Percentiles rank a stretch among this genome's conserved stretches.
These are phyloP conservation scores for Zoanthus solanderi DNA, from an alignment of 92 coral and sea anemone genomes.

Conservation along the genomic window DNA sequence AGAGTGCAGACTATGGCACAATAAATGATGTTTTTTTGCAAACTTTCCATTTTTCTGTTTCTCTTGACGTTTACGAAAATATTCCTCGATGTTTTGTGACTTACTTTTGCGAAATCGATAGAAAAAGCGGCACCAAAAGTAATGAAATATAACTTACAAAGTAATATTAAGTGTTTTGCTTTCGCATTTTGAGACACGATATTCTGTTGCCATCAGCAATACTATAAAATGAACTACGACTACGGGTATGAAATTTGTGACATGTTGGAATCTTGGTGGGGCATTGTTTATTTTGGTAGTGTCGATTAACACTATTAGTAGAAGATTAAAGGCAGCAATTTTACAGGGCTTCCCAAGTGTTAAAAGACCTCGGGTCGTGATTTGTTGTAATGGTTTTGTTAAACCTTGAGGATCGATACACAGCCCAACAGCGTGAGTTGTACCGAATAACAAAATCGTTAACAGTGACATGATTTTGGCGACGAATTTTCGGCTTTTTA, in stretches of 20 bases:
- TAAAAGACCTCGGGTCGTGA: slow-evolving; percentile 68
- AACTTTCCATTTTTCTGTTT: slow-evolving; percentile 73
- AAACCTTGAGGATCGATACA: slow-evolving; percentile 84
- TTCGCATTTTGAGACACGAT: slow-evolving; percentile 70
- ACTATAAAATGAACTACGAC: slow-evolving; percentile 69
- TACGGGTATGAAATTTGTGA: slow-evolving; percentile 70
- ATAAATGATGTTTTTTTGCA: slow-evolving; percentile 69
- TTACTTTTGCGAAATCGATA: slow-evolving; percentile 77
- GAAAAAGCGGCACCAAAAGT: slow-evolving; percentile 71
- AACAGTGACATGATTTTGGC: slow-evolving; percentile 73
- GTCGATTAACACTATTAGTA: slow-evolving; percentile 91
- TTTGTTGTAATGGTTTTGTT: slow-evolving; percentile 48
- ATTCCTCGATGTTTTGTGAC: slow-evolving; percentile 77
- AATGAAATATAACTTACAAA: slow-evolving; percentile 82
- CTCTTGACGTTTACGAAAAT: slow-evolving; percentile 64
- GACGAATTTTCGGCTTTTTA: slow-evolving; percentile 63
- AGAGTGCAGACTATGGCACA: slow-evolving; percentile 68
- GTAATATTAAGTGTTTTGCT: slow-evolving; percentile 80
- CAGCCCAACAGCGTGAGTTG: slow-evolving; percentile 75
- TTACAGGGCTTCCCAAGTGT: slow-evolving; percentile 92
- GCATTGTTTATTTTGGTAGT: slow-evolving; percentile 89
- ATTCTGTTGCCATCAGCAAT: slow-evolving; percentile 78
- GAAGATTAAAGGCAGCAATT: slow-evolving; percentile 82
- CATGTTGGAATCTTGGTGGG: slow-evolving; percentile 91
- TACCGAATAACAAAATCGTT: slow-evolving; percentile 72